Conservation (phyloP, 2,113 vertebrate species). For the Gasterosteus aculeatus region DNA sequence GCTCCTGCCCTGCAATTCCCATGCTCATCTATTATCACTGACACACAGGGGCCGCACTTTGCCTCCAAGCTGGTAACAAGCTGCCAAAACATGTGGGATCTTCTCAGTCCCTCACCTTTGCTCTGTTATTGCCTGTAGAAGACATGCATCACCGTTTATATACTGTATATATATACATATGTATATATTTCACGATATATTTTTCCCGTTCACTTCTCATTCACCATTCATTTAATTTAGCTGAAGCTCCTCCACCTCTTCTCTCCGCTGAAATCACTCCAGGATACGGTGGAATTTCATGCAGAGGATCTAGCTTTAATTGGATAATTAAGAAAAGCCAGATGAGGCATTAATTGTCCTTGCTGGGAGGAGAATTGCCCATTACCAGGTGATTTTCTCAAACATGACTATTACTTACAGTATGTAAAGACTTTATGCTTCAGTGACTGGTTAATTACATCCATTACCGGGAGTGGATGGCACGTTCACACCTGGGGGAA, state of each 20-base stretch:
- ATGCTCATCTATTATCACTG: conserved; percentile 57
- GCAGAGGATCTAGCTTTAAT: conserved; percentile 61
- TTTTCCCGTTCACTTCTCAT: not conserved
- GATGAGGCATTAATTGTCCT: conserved; percentile 70
- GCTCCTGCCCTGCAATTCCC: conserved; percentile 26
- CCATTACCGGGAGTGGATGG: conserved; percentile 58
- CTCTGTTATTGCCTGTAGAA: conserved; percentile 21
- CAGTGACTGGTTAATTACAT: conserved; percentile 69
- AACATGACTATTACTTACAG: conserved; percentile 70
- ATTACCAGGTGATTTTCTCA: conserved; percentile 74
- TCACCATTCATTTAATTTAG: not conserved
- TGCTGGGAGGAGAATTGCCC: conserved; percentile 70
- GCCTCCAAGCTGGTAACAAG: conserved; percentile 46
- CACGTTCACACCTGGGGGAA: conserved; percentile 52
- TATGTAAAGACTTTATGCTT: conserved; percentile 53
- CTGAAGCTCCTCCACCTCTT: not conserved
- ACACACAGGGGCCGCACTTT: conserved; percentile 52
- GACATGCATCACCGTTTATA: not conserved
- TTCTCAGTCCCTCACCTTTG: conserved; percentile 21
- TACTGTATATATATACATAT: not conserved
- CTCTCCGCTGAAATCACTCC: not conserved
- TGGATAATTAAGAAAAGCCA: conserved; percentile 74
- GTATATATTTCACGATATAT: not conserved
- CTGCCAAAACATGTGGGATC: conserved; percentile 47
- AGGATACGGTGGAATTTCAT: not conserved